Conservation (phyloP, 2,113 vertebrate genomes). For the Urocynchramus pylzowi region DNA sequence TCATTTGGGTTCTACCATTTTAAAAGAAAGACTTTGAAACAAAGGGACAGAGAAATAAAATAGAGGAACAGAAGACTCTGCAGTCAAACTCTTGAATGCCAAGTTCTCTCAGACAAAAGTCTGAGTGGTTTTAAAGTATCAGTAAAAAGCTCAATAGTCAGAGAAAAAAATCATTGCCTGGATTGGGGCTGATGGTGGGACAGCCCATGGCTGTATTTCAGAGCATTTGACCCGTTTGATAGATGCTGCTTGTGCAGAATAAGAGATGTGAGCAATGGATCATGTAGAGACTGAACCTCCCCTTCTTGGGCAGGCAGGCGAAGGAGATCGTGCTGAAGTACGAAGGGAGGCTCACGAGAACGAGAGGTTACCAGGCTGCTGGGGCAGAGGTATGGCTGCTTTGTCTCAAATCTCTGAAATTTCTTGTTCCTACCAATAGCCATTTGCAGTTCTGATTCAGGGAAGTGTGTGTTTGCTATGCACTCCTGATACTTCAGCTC, state of each 20-base stretch:
- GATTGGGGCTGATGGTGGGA: background rate
- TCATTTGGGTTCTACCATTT: background rate
- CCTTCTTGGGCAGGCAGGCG: slow-evolving; percentile 80
- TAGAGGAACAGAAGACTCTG: background rate
- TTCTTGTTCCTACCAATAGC: background rate
- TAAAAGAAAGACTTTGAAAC: background rate
- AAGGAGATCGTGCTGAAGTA: slow-evolving; percentile 92
- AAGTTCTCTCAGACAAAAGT: background rate
- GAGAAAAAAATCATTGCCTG: background rate
- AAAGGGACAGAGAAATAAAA: background rate
- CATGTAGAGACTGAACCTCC: background rate
- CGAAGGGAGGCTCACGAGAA: slow-evolving; percentile 92
- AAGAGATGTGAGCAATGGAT: accelerated
- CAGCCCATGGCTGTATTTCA: background rate
- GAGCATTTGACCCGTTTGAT: background rate
- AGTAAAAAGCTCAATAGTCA: background rate
- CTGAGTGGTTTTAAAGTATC: background rate
- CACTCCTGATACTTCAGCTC: background rate
- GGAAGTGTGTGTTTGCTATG: background rate
- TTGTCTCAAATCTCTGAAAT: background rate
- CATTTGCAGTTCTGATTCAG: background rate
- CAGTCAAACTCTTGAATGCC: background rate
- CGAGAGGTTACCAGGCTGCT: slow-evolving; percentile 94
- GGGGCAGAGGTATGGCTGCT: slow-evolving; percentile 85
- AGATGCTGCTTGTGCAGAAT: background rate